Evolutionary conservation across 2,113 vertebrate species (phyloP).

Genomic region (Megaceryle maxima): DNA sequence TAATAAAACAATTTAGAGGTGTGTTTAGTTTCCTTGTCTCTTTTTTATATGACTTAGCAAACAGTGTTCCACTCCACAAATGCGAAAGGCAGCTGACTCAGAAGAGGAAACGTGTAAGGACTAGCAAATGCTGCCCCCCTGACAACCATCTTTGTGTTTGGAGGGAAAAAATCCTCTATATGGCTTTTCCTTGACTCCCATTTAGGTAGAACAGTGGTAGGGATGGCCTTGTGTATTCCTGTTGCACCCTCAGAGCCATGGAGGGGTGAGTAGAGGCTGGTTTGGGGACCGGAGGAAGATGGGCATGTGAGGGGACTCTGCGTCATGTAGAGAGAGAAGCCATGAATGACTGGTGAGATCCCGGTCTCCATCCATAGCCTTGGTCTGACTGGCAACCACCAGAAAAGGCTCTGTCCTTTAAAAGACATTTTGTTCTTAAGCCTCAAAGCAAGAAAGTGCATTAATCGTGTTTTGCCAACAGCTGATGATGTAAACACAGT

Average conservation of each 20-base stretch:
- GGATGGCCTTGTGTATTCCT: not conserved
- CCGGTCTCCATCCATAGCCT: not conserved
- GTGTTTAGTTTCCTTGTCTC: not conserved
- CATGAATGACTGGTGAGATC: not conserved
- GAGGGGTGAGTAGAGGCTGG: not conserved
- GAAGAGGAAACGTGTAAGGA: rapidly evolving
- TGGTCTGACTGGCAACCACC: not conserved
- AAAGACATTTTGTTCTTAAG: not conserved
- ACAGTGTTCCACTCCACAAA: not conserved
- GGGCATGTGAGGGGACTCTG: not conserved
- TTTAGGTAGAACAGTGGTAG: not conserved
- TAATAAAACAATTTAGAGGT: not conserved
- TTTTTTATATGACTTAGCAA: not conserved
- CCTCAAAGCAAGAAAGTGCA: not conserved
- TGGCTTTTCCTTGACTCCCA: not conserved
- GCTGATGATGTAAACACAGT: not conserved
- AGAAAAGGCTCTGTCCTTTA: not conserved
- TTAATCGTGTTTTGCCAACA: not conserved
- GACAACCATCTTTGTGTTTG: not conserved
- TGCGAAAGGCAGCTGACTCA: not conserved
- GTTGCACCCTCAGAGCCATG: not conserved
- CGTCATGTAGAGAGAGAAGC: not conserved
- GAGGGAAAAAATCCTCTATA: not conserved
- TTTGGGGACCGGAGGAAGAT: not conserved
- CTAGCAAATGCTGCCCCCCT: not conserved